phyloP scores from a whole-genome alignment of 2,797 vertebrate genomes.

The Nannoperca obscura region DNA sequence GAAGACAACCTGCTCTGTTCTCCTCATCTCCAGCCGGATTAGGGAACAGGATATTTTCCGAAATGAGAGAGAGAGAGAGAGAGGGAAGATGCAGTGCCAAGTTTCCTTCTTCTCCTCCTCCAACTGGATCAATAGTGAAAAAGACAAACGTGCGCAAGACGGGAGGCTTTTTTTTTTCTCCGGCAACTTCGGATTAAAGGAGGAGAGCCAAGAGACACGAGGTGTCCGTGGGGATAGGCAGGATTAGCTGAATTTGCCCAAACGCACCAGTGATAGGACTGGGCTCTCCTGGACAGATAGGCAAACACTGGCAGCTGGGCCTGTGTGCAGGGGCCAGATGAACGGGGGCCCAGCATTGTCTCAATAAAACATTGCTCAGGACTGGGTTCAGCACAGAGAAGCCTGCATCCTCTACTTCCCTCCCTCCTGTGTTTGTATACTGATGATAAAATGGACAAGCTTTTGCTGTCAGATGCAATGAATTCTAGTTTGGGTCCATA shows the following conservation, averaged over 20 bases:
- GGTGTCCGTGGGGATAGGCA: constrained; percentile 53
- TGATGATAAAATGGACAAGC: constrained; percentile 46
- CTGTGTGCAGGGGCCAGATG: constrained; percentile 45
- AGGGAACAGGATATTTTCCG: constrained; percentile 67
- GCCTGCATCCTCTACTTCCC: constrained; percentile 21
- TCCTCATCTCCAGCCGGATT: constrained; percentile 62
- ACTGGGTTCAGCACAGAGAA: constrained; percentile 20
- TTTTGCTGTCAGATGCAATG: constrained; percentile 53
- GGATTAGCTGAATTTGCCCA: constrained; percentile 77
- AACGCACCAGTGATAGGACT: constrained; percentile 67
- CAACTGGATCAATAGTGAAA: constrained; percentile 47
- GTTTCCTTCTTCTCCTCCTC: constrained; percentile 45
- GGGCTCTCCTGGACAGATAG: constrained; percentile 51
- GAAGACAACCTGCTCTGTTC: constrained; percentile 59
- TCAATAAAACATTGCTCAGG: constrained; percentile 39
- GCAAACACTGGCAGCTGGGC: constrained; percentile 53
- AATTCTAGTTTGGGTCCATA: constrained; percentile 49
- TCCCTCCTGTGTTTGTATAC: constrained; percentile 49
- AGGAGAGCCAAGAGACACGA: constrained; percentile 64
- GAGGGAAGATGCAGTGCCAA: constrained; percentile 49
- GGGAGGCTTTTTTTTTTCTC: constrained; percentile 30
- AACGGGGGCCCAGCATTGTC: constrained; percentile 53
- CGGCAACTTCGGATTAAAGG: constrained; percentile 72
- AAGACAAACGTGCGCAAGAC: constrained; percentile 51
- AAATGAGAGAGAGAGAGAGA: constrained; percentile 34